Percentiles rank a stretch among this genome's conserved stretches.
Evolutionary conservation across 2,888 invertebrate species (phyloP).

Genomic region (Monoplex corrugatus): DNA sequence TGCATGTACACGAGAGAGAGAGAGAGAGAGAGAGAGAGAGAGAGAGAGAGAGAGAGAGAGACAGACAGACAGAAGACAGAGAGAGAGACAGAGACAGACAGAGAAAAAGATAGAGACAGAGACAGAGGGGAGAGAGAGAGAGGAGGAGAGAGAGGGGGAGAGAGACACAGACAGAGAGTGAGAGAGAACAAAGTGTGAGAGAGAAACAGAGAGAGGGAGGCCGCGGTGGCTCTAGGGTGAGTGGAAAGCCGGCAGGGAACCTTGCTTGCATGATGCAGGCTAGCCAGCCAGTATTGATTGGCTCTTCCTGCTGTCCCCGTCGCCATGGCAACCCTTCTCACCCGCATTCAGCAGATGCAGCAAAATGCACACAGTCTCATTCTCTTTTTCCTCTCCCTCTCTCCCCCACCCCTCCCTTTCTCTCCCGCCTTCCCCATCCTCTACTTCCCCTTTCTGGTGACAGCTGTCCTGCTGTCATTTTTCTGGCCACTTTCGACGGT

Average conservation of each 20-base stretch:
- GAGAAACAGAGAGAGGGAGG: too few species aligned
- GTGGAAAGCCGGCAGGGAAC: too few species aligned
- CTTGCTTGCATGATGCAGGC: neutral
- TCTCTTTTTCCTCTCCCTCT: neutral
- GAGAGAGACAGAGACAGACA: too few species aligned
- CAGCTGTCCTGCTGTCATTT: neutral
- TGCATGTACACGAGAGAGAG: too few species aligned
- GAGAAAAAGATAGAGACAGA: too few species aligned
- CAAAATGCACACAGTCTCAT: slow-evolving; percentile 43
- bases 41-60: too few species aligned
- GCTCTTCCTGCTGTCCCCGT: slow-evolving; percentile 36
- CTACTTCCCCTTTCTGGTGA: too few species aligned
- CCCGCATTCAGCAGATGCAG: slow-evolving; percentile 50
- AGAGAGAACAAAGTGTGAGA: neutral
- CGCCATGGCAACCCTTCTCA: slow-evolving; percentile 49
- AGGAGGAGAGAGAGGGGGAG: neutral
- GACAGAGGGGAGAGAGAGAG: neutral
- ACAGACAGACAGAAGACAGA: too few species aligned
- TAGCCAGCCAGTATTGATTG: slow-evolving; percentile 47
- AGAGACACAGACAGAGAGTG: neutral
- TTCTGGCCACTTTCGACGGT: neutral
- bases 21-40: too few species aligned
- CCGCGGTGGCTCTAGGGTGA: too few species aligned
- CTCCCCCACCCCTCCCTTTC: neutral
- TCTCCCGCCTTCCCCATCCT: too few species aligned